These are phyloP conservation scores for Orgyia antiqua DNA, from an alignment of 2,888 invertebrate species.

Conservation along the genomic window DNA sequence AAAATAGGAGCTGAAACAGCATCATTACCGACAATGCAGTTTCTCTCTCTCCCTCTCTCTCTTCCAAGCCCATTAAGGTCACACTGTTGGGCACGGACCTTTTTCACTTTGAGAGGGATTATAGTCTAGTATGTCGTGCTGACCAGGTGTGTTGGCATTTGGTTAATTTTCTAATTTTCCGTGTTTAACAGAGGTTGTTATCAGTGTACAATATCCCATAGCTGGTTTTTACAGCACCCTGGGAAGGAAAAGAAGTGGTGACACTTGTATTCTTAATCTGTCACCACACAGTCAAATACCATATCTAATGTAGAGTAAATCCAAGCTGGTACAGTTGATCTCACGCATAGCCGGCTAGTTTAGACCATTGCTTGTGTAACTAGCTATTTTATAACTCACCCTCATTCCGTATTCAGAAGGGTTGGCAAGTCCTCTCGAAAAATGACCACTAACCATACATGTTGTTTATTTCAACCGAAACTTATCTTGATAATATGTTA, in stretches of 20 bases:
- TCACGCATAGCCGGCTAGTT: slow-evolving; percentile 39
- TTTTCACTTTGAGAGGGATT: no score
- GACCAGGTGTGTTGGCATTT: not conserved
- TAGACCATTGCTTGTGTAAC: slow-evolving; percentile 42
- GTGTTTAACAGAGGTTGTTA: not conserved
- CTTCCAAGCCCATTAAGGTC: no score
- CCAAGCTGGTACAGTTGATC: slow-evolving; percentile 35
- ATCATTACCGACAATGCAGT: no score
- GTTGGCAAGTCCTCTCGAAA: slow-evolving; percentile 11
- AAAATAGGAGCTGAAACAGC: no score
- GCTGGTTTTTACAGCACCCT: no score
- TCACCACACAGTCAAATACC: slow-evolving; percentile 8
- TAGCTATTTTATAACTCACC: slow-evolving; percentile 33
- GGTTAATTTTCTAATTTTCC: not conserved
- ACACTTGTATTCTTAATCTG: no score
- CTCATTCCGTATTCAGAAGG: slow-evolving; percentile 32
- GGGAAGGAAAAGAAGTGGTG: no score
- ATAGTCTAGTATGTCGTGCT: no score
- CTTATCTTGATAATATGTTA: slow-evolving; percentile 1
- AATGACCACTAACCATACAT: slow-evolving; percentile 10
- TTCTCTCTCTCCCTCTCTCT: no score
- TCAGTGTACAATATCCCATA: no score
- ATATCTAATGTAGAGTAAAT: slow-evolving; percentile 7
- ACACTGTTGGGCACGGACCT: no score
- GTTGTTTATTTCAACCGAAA: slow-evolving; percentile 9